A percentile compares a stretch with the other conserved stretches of the same genome.
Conservation (phyloP, 2,888 invertebrate species). For the Palloptera scutellata region DNA sequence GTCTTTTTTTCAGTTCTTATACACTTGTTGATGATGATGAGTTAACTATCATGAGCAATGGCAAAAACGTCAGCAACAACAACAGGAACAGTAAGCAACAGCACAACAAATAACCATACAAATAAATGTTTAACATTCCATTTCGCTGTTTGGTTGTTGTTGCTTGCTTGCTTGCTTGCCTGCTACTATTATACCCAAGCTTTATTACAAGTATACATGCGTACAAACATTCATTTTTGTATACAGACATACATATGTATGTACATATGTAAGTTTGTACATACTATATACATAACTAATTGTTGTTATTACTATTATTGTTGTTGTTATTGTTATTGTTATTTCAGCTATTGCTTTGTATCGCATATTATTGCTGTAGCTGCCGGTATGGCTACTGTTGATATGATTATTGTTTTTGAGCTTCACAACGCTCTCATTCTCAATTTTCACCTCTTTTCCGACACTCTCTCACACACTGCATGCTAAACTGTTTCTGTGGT, state of each 20-base stretch:
- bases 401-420: neutral
- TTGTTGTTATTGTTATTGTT: conserved; percentile 2
- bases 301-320: neutral
- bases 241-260: conserved; percentile 3
- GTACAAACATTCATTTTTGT: neutral
- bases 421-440: no score
- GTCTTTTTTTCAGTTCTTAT: no score
- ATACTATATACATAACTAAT: neutral
- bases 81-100: neutral
- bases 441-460: no score
- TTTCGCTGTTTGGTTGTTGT: no score
- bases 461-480: no score
- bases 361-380: neutral
- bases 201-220: neutral
- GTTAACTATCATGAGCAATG: no score
- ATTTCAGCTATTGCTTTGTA: neutral
- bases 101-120: neutral
- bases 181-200: no score
- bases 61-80: neutral
- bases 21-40: no score
- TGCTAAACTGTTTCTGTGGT: no score
- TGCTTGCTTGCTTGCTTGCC: no score
- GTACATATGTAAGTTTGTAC: neutral
- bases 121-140: no score
- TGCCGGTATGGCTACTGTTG: conserved; percentile 1